Evolutionary conservation across 2,888 invertebrate species (phyloP).

Genomic region (Nebria salina): DNA sequence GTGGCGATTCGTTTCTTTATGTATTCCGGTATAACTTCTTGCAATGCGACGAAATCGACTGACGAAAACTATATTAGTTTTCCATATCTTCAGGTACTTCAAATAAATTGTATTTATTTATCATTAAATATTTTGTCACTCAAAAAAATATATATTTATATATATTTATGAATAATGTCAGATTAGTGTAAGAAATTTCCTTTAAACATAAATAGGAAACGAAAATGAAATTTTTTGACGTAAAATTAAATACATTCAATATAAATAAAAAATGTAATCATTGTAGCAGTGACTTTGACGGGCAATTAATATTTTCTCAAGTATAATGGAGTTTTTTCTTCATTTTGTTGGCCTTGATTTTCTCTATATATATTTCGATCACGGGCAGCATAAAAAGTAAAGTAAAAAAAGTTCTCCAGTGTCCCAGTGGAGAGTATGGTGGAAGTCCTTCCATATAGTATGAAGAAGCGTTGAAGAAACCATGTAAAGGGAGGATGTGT

Average conservation of each 20-base stretch:
- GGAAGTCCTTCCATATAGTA: neutral
- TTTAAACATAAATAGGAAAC: too few relatives aligned
- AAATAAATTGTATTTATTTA: neutral
- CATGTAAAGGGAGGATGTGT: slow-evolving; percentile 3
- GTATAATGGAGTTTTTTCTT: too few relatives aligned
- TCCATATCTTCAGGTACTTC: neutral
- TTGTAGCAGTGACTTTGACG: too few relatives aligned
- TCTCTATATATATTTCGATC: neutral
- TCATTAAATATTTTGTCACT: too few relatives aligned
- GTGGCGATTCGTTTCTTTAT: slow-evolving; percentile 42
- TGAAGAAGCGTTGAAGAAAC: neutral
- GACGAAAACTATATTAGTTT: neutral
- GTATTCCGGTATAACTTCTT: slow-evolving; percentile 24
- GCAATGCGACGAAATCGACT: neutral
- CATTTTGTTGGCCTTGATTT: too few relatives aligned
- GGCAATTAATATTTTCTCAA: too few relatives aligned
- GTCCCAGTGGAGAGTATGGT: neutral
- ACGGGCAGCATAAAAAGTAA: neutral
- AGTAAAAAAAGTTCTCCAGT: neutral
- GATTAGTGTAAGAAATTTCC: too few relatives aligned
- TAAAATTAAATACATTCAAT: too few relatives aligned
- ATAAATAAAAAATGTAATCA: too few relatives aligned
- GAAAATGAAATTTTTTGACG: too few relatives aligned
- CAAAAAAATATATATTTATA: too few relatives aligned
- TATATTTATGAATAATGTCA: too few relatives aligned